Base-by-base conservation (phyloP, 2,113 vertebrate genomes). In the Cranoglanis bouderius region DNA sequence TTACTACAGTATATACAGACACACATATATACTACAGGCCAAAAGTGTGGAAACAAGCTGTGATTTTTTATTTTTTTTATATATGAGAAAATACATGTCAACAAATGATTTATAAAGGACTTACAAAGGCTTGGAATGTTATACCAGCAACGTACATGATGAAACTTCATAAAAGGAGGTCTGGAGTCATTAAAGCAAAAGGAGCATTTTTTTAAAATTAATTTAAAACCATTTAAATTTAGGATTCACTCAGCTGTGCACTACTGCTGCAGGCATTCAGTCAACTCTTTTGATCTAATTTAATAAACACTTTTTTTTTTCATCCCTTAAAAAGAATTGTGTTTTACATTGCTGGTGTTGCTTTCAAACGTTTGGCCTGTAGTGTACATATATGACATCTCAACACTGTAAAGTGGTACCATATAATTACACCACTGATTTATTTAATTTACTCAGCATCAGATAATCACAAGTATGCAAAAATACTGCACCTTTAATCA, bases 11-110 rank as follows among this genome's bases (percentile, higher is more conserved):
- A 81, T 81, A 38, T n/a, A 51, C 46, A 72, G 26, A 77, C 55
- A 46, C 10, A 82, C 18, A 85, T n/a, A 46, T 40, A 84, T n/a
- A 84, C 85, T 57, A 61, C 85, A 86, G 85, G 85, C 53, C 32
- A 77, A 86, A 85, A 18, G 26, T 59, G n/a, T n/a, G 70, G 49
- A 86, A 75, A 72, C 67, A 75, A 57, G 53, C 38, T 7, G 49
- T n/a, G 1, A n/a, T n/a, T 78, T 77, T 70, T n/a, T 46, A 43
- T 43, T 43, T 43, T 49, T 8, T 49, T 49, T 49, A 6, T 46
- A 46, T 67, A 46, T 49, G 18, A 59, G 55, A 59, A 82, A 81
- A 81, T 29, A 77, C 40, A 38, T 38, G 19, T 61, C 38, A 12
- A 24, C 1, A 26, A 26, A 82, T 40, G 32, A 59, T 82, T 82